Conservation (phyloP, 2,113 vertebrate genomes). For the Podarcis muralis region DNA sequence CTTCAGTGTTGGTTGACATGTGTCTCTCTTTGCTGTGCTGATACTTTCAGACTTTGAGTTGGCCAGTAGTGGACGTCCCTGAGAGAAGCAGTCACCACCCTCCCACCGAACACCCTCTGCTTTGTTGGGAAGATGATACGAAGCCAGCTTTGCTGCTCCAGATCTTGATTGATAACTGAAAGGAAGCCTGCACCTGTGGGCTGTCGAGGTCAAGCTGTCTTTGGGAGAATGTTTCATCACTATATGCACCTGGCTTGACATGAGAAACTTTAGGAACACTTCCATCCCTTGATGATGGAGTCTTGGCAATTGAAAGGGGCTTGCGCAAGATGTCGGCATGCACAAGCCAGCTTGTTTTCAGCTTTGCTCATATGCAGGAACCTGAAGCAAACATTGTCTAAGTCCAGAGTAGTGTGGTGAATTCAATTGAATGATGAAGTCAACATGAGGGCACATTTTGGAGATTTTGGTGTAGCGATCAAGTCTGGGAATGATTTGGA, state of each 20-base stretch:
- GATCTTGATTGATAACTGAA: constrained; percentile 60
- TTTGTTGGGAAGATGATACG: rapidly evolving
- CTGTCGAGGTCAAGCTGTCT: constrained; percentile 60
- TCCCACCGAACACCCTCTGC: not conserved
- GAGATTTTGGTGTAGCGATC: not conserved
- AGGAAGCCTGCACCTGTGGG: constrained; percentile 55
- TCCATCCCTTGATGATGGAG: constrained; percentile 49
- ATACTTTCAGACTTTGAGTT: constrained; percentile 20
- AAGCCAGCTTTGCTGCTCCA: constrained; percentile 30
- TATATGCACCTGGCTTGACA: constrained; percentile 50
- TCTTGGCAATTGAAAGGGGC: constrained; percentile 50
- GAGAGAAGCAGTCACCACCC: not conserved
- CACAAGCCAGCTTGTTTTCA: constrained; percentile 19
- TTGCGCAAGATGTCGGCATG: constrained; percentile 23
- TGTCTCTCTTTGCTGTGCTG: not conserved
- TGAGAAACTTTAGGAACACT: constrained; percentile 54
- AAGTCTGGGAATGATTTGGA: not conserved
- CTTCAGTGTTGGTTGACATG: constrained; percentile 17
- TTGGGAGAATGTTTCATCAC: constrained; percentile 60
- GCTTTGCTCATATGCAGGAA: constrained; percentile 21
- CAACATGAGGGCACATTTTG: not conserved
- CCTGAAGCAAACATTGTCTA: constrained; percentile 16
- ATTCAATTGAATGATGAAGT: not conserved
- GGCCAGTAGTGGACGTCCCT: not conserved
- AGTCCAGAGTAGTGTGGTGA: not conserved